Evolutionary conservation across 1,140 invertebrate species (phyloP).

Genomic region (Tetragnatha versicolor): DNA sequence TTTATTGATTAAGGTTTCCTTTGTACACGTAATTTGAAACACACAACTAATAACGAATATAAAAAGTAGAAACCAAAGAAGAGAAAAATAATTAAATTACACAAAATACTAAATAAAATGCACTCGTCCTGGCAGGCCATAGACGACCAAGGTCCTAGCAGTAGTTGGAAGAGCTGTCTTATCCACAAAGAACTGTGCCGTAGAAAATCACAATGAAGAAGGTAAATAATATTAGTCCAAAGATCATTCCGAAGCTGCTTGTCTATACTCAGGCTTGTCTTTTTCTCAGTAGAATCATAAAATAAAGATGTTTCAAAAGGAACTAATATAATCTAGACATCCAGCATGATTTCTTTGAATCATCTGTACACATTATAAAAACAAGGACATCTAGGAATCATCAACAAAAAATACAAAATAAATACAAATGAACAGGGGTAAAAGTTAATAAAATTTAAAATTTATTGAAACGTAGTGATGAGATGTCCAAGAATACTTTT

Average conservation of each 20-base stretch:
- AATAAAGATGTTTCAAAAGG: too few relatives aligned
- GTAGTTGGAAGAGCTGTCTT: constrained; percentile 24
- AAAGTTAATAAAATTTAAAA: too few relatives aligned
- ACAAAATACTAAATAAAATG: constrained; percentile 23
- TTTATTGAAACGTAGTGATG: too few relatives aligned
- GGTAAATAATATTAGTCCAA: neutral
- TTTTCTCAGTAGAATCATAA: too few relatives aligned
- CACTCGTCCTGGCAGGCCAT: neutral
- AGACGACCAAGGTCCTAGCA: neutral
- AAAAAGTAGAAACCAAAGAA: constrained; percentile 18
- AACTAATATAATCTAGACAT: constrained; percentile 24
- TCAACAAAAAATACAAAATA: too few relatives aligned
- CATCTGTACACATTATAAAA: neutral
- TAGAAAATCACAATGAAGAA: constrained; percentile 29
- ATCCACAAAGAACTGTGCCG: neutral
- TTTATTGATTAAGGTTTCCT: constrained; percentile 41
- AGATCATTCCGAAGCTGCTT: constrained; percentile 5
- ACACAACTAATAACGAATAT: constrained; percentile 9
- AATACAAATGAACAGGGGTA: too few relatives aligned
- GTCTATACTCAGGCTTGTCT: too few relatives aligned
- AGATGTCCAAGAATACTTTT: too few relatives aligned
- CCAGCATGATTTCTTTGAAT: constrained; percentile 3
- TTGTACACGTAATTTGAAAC: constrained; percentile 3
- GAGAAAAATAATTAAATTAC: constrained; percentile 28
- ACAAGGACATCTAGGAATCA: too few relatives aligned